A percentile compares a stretch with the other conserved stretches of the same genome.
phyloP scores from a whole-genome alignment of 1,140 invertebrate species.

The Whitmania pigra region DNA sequence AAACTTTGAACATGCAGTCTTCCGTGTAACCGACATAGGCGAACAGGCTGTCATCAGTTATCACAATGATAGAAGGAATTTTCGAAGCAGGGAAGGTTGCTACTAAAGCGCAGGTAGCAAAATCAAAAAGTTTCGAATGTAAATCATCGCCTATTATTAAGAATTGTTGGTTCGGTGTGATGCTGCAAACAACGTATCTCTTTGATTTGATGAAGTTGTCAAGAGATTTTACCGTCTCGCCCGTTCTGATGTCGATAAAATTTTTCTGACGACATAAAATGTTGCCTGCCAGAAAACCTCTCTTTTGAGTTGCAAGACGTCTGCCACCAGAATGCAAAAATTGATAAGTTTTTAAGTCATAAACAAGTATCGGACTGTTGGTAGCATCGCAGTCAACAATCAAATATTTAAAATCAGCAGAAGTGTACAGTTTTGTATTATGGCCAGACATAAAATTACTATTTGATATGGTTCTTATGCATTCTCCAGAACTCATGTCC shows the following conservation, averaged over 20 bases:
- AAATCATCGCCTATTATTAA: conserved; percentile 22
- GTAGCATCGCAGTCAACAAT: conserved; percentile 20
- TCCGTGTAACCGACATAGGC: conserved; percentile 23
- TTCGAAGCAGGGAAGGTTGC: conserved; percentile 17
- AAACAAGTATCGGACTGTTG: conserved; percentile 21
- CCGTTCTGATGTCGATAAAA: conserved; percentile 22
- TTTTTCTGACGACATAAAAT: conserved; percentile 24
- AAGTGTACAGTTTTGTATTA: conserved; percentile 22
- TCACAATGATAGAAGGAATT: conserved; percentile 19
- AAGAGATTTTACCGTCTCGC: conserved; percentile 13
- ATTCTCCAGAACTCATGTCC: conserved; percentile 22
- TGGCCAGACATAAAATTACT: conserved; percentile 4
- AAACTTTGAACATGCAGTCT: conserved; percentile 24
- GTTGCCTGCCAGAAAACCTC: conserved; percentile 21
- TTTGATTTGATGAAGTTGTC: conserved; percentile 19
- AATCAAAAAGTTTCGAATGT: conserved; percentile 19
- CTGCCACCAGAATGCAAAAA: conserved; percentile 19
- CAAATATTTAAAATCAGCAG: conserved; percentile 22
- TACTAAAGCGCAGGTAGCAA: neutral
- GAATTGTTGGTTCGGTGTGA: conserved; percentile 24
- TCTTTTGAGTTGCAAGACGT: conserved; percentile 3
- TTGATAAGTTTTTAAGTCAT: conserved; percentile 22
- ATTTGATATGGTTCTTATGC: conserved; percentile 20
- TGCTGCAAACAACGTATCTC: conserved; percentile 21
- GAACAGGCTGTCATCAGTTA: conserved; percentile 21